A percentile compares a stretch with the other conserved stretches of the same genome.
Evolutionary conservation across 2,888 invertebrate genomes (phyloP).

Genomic region (Sicus ferrugineus): DNA sequence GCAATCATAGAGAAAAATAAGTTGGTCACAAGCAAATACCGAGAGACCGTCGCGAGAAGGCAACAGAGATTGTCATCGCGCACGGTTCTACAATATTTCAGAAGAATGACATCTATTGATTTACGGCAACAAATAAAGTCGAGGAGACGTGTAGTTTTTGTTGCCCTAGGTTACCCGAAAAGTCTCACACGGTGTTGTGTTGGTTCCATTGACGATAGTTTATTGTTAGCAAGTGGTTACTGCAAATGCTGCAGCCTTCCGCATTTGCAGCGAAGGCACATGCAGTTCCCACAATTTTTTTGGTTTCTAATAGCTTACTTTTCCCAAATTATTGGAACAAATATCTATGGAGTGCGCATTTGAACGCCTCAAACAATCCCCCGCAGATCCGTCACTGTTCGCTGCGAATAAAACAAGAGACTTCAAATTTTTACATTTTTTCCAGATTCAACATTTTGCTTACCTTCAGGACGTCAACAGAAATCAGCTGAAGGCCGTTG

Average conservation of each 20-base stretch:
- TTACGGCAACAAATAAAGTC: too few relatives aligned
- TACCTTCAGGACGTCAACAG: constrained; percentile 60
- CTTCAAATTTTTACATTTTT: neutral
- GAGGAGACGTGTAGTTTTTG: neutral
- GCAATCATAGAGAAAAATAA: neutral
- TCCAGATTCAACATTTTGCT: constrained; percentile 60
- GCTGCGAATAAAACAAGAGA: too few relatives aligned
- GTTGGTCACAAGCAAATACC: constrained; percentile 1
- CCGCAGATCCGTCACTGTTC: too few relatives aligned
- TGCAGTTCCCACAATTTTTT: constrained; percentile 5
- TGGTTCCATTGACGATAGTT: neutral
- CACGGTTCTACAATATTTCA: neutral
- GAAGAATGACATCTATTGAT: constrained; percentile 24
- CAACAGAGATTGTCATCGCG: constrained; percentile 11
- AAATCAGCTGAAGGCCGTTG: constrained; percentile 49
- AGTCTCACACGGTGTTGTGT: constrained; percentile 18
- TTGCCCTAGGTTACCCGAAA: neutral
- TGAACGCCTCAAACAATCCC: neutral
- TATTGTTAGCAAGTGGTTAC: neutral
- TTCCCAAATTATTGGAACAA: too few relatives aligned
- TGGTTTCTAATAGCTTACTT: neutral
- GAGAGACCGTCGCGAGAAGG: neutral
- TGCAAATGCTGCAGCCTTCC: neutral
- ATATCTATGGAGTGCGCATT: neutral
- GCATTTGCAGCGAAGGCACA: neutral